Percentiles rank a stretch among this genome's conserved stretches.
Evolutionary conservation across 2,888 invertebrate species (phyloP).

Genomic region (Xiphydria camelus): DNA sequence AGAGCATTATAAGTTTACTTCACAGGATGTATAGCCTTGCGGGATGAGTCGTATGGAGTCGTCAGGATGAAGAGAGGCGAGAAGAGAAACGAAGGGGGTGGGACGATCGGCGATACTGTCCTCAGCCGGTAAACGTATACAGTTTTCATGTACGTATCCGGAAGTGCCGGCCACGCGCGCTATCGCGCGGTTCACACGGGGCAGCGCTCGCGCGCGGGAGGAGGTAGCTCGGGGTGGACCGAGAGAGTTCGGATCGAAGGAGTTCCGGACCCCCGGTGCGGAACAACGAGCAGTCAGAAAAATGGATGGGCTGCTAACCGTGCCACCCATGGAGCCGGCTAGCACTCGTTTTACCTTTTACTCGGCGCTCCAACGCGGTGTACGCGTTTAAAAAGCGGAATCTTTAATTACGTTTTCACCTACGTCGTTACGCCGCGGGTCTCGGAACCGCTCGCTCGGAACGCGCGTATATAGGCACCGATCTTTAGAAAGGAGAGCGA

Average conservation of each 20-base stretch:
- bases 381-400: constrained; percentile 32
- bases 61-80: too few species aligned
- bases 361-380: constrained; percentile 11
- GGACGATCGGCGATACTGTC: too few species aligned
- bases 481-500: too few species aligned
- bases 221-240: constrained; percentile 23
- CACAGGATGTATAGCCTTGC: too few species aligned
- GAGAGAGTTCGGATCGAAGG: constrained; percentile 36
- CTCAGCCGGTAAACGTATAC: too few species aligned
- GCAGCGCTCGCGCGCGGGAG: not conserved
- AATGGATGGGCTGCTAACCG: constrained; percentile 58
- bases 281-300: constrained; percentile 57
- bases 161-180: too few species aligned
- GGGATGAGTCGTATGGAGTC: too few species aligned
- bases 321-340: constrained; percentile 54
- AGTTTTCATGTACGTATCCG: too few species aligned
- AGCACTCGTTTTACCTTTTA: constrained; percentile 44
- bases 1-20: too few species aligned
- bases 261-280: constrained; percentile 51
- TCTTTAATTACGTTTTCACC: constrained; percentile 41
- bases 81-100: too few species aligned
- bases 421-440: constrained; percentile 13
- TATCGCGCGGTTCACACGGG: not conserved
- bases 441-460: constrained; percentile 1
- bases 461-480: too few species aligned